Evolutionary conservation across 2,888 invertebrate genomes (phyloP).

Genomic region (Drosophila limbata): DNA sequence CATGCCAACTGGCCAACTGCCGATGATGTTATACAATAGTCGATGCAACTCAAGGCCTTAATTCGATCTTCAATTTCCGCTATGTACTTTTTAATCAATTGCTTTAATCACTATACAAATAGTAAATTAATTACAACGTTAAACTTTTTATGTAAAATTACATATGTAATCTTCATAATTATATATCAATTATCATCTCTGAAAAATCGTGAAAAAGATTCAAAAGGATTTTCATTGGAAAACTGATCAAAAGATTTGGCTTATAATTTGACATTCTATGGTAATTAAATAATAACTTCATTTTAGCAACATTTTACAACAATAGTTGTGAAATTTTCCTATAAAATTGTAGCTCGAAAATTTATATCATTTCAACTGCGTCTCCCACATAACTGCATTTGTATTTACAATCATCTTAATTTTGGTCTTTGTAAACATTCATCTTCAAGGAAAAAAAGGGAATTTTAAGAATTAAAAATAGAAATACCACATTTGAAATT

Average conservation of each 20-base stretch:
- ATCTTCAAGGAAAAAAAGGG: too few species aligned
- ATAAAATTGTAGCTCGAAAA: background rate
- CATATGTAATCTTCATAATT: background rate
- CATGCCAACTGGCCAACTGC: conserved; percentile 16
- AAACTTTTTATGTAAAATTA: background rate
- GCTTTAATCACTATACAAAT: conserved; percentile 4
- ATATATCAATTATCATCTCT: background rate
- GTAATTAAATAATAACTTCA: too few species aligned
- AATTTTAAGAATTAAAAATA: background rate
- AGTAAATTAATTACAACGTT: conserved; percentile 17
- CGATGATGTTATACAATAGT: background rate
- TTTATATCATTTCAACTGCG: too few species aligned
- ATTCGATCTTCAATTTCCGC: conserved; percentile 7
- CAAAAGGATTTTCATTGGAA: background rate
- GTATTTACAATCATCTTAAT: background rate
- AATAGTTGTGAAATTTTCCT: background rate
- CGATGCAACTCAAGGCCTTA: conserved; percentile 7
- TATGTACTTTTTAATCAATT: conserved; percentile 28
- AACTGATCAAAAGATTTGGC: background rate
- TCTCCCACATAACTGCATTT: background rate
- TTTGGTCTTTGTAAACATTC: too few species aligned
- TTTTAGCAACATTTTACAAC: background rate
- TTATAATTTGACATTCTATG: background rate
- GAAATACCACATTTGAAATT: background rate
- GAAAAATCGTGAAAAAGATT: background rate